These are phyloP conservation scores for Gonocerus acuteangulatus DNA, from an alignment of 2,888 invertebrate species.

Conservation along the genomic window DNA sequence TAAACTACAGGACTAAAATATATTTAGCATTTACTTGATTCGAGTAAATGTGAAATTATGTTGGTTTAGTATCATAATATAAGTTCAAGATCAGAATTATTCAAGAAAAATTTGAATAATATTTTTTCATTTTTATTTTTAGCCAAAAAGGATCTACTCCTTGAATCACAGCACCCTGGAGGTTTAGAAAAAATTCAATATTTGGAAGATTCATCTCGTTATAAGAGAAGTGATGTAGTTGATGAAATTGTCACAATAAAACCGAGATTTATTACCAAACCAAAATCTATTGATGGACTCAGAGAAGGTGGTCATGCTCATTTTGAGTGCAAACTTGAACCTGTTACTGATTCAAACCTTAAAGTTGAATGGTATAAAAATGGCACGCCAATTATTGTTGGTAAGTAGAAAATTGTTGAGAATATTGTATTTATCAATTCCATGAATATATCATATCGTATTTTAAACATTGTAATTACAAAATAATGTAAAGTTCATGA, in stretches of 20 bases:
- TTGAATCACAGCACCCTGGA: slow-evolving; percentile 84
- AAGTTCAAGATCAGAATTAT: neutral
- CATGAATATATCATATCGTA: neutral
- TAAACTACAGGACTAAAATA: no score
- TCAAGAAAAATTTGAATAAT: no score
- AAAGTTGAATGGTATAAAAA: slow-evolving; percentile 97
- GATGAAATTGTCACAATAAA: slow-evolving; percentile 76
- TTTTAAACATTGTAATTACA: neutral
- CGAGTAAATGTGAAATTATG: no score
- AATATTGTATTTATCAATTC: neutral
- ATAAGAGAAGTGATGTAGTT: slow-evolving; percentile 70
- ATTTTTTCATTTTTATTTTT: slow-evolving; percentile 10
- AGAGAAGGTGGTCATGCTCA: slow-evolving; percentile 88
- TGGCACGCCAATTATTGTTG: slow-evolving; percentile 85
- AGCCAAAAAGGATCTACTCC: slow-evolving; percentile 76
- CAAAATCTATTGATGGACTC: slow-evolving; percentile 77
- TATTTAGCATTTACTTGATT: no score
- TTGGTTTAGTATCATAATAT: neutral
- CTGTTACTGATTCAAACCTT: slow-evolving; percentile 91
- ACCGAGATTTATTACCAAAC: slow-evolving; percentile 77
- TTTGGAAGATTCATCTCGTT: slow-evolving; percentile 77
- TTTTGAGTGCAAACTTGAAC: slow-evolving; percentile 95
- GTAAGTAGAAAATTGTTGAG: slow-evolving; percentile 42
- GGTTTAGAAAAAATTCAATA: slow-evolving; percentile 88
- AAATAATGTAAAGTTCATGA: neutral